These are phyloP conservation scores for Noctilio leporinus DNA, from an alignment of 2,113 vertebrate species.

Conservation along the genomic window DNA sequence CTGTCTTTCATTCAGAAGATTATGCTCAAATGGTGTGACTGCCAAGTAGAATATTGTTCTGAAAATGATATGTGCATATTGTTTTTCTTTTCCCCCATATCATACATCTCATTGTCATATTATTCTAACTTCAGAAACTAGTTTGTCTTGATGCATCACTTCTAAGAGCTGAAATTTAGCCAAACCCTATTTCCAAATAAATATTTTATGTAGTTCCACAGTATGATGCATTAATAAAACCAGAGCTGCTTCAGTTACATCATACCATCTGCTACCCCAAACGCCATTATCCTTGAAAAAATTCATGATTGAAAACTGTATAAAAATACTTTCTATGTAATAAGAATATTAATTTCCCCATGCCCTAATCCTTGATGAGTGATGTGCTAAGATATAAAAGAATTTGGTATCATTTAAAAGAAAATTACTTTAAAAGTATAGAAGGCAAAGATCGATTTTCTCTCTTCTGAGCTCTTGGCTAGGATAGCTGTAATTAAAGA, in stretches of 20 bases:
- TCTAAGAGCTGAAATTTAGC: conserved; percentile 5
- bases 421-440: neutral
- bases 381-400: neutral
- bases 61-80: neutral
- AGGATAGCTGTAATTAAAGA: neutral
- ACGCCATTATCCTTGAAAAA: neutral
- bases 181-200: neutral
- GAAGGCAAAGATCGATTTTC: neutral
- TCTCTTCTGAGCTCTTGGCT: neutral
- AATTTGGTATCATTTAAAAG: neutral
- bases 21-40: neutral
- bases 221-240: neutral
- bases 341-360: neutral
- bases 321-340: neutral
- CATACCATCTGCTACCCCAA: neutral
- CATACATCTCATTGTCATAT: neutral
- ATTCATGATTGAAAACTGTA: neutral
- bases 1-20: neutral
- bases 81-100: neutral
- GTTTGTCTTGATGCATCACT: neutral
- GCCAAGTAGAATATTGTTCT: neutral
- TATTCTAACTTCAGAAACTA: neutral
- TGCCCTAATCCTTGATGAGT: neutral
- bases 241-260: neutral
- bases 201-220: neutral